These are phyloP conservation scores for Dicerorhinus sumatrensis DNA, from an alignment of 2,113 vertebrate species.

Conservation along the genomic window DNA sequence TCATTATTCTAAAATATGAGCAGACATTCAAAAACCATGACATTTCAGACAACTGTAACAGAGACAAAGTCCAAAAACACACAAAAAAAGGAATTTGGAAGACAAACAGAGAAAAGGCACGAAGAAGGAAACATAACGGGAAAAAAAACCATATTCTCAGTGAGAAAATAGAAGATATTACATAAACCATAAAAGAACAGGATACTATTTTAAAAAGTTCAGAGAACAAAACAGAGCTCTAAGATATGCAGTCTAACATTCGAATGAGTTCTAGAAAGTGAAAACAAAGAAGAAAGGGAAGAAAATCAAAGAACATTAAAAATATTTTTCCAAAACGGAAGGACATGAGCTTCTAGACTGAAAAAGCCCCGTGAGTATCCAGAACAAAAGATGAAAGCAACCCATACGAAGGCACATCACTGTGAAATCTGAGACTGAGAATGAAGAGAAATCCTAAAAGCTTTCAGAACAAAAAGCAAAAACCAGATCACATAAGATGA, in stretches of 20 bases:
- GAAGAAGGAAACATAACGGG: not conserved
- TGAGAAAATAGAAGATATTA: conserved; percentile 60
- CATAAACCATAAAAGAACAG: conserved; percentile 66
- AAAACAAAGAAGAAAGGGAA: conserved; percentile 64
- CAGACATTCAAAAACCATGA: not conserved
- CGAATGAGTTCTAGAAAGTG: conserved; percentile 64
- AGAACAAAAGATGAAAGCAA: conserved; percentile 65
- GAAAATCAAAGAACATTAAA: conserved; percentile 71
- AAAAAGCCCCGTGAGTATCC: conserved; percentile 55
- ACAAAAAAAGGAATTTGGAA: not conserved
- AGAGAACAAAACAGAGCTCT: conserved; percentile 54
- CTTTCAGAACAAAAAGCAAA: not conserved
- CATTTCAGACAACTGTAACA: conserved; percentile 24
- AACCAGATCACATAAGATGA: not conserved
- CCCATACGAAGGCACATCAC: not conserved
- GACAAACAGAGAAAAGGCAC: conserved; percentile 33
- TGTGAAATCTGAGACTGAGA: conserved; percentile 37
- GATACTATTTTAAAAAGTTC: conserved; percentile 61
- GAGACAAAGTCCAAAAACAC: not conserved
- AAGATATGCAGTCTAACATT: conserved; percentile 52
- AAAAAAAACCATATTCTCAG: not conserved
- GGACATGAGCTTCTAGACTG: conserved; percentile 40
- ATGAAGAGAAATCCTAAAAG: conserved; percentile 44
- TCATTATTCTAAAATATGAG: not conserved
- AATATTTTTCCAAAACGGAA: conserved; percentile 52